These are phyloP conservation scores for Myanophis thanlyinensis DNA, from an alignment of 2,113 vertebrate species.

Conservation along the genomic window DNA sequence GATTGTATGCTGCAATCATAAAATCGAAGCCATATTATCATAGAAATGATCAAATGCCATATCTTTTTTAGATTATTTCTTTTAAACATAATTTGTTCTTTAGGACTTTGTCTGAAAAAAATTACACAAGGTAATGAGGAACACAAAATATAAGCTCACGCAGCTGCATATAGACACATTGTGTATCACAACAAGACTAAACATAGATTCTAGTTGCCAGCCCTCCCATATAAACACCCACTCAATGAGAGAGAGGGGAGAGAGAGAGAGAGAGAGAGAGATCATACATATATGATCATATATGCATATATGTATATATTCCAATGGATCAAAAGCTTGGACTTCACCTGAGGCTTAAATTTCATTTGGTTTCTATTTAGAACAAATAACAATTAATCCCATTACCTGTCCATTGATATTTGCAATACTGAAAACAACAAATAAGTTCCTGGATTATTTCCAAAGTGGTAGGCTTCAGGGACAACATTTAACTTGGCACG, in stretches of 20 bases:
- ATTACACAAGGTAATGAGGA: background rate
- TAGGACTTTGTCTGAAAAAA: background rate
- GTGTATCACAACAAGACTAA: background rate
- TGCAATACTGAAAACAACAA: constrained; percentile 75
- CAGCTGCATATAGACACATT: background rate
- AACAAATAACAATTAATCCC: background rate
- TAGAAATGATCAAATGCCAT: background rate
- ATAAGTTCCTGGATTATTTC: constrained; percentile 76
- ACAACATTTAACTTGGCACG: constrained; percentile 40
- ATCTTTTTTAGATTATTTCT: background rate
- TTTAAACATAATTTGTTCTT: background rate
- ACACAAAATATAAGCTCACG: background rate
- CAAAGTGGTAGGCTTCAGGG: constrained; percentile 73
- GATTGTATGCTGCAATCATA: background rate
- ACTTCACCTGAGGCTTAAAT: background rate
- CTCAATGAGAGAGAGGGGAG: background rate
- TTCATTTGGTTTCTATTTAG: background rate
- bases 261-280: background rate
- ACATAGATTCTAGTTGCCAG: background rate
- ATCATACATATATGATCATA: background rate
- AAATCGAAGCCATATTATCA: background rate
- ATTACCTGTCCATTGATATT: constrained; percentile 71
- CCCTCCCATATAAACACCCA: background rate
- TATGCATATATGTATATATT: background rate
- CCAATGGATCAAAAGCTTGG: background rate